Evolutionary conservation across 2,888 invertebrate genomes (phyloP).

Genomic region (Meta bourneti): DNA sequence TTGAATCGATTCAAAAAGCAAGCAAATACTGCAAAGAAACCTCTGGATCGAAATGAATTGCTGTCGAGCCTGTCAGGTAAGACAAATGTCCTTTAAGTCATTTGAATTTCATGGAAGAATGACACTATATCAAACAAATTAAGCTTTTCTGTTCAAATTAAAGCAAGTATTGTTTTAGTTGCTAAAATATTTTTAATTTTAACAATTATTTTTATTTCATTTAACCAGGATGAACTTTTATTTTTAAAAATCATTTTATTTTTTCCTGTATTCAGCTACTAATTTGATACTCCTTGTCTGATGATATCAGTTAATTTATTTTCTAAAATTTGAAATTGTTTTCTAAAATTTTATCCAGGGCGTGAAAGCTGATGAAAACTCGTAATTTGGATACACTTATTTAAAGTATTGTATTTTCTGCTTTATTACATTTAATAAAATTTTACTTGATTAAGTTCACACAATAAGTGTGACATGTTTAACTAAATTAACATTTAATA

Average conservation of each 20-base stretch:
- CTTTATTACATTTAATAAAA: background rate
- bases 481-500: too few species aligned
- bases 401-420: background rate
- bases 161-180: background rate
- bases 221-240: background rate
- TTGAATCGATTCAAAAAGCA: slow-evolving; percentile 80
- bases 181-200: background rate
- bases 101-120: background rate
- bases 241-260: background rate
- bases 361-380: background rate
- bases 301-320: background rate
- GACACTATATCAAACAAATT: too few species aligned
- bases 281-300: background rate
- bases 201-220: background rate
- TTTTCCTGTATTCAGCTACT: background rate
- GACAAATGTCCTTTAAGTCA: background rate
- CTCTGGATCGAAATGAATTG: slow-evolving; percentile 44
- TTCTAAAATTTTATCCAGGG: slow-evolving; percentile 1
- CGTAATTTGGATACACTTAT: background rate
- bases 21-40: slow-evolving; percentile 47
- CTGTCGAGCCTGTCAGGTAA: slow-evolving; percentile 45
- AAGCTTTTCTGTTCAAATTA: too few species aligned
- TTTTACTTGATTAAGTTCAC: too few species aligned
- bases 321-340: background rate
- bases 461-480: too few species aligned